Conservation (phyloP, 2,797 vertebrate species). For the Squalus acanthias region DNA sequence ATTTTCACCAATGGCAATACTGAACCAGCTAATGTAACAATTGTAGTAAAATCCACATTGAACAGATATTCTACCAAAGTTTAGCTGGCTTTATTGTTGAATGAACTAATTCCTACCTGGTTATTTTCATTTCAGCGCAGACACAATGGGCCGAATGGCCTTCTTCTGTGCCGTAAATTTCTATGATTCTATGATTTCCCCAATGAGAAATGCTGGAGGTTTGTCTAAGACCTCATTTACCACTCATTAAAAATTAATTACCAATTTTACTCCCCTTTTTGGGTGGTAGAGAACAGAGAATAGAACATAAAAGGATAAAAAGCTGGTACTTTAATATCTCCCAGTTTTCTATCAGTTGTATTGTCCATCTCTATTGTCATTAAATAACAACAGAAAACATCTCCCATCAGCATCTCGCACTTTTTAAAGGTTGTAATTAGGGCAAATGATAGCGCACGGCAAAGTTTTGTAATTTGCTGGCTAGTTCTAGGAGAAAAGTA, state of each 20-base stretch:
- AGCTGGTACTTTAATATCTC: neutral
- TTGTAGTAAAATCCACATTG: neutral
- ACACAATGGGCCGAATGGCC: no score
- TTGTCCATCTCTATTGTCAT: neutral
- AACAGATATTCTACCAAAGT: neutral
- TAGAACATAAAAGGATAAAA: neutral
- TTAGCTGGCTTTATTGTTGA: neutral
- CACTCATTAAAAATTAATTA: neutral
- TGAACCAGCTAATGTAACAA: neutral
- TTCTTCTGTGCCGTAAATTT: no score
- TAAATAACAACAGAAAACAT: neutral
- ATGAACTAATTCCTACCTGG: neutral
- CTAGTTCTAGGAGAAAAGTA: neutral
- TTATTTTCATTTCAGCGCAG: neutral
- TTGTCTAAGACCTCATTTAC: neutral
- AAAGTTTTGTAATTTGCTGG: no score
- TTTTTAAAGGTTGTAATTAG: no score
- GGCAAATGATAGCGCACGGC: neutral
- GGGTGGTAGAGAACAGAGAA: neutral
- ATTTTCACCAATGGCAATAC: neutral
- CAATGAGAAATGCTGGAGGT: neutral
- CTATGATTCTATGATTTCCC: neutral
- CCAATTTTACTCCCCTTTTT: neutral
- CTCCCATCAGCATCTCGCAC: no score
- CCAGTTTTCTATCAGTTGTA: neutral